Evolutionary conservation across 1,140 invertebrate species (phyloP).

Genomic region (Brachionus calyciflorus): DNA sequence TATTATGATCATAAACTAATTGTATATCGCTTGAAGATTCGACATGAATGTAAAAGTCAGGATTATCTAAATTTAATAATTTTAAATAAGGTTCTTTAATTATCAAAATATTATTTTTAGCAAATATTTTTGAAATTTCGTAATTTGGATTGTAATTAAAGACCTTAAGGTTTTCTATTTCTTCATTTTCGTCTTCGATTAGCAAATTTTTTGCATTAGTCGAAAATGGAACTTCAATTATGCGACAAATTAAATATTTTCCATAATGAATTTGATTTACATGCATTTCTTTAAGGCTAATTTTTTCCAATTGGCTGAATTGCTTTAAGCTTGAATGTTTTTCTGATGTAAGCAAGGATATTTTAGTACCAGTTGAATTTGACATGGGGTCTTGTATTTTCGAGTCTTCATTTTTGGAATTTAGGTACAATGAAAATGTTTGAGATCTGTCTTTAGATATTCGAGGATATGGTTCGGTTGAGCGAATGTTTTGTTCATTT

Average conservation of each 20-base stretch:
- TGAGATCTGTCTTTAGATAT: no score
- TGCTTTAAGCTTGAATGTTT: background rate
- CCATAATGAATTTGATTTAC: background rate
- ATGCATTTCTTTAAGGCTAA: background rate
- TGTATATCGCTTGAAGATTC: background rate
- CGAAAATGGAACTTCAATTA: background rate
- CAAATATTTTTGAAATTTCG: background rate
- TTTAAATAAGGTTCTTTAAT: conserved; percentile 23
- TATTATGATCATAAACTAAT: background rate
- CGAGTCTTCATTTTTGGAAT: no score
- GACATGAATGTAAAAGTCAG: background rate
- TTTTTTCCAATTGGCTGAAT: background rate
- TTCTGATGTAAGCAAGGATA: no score
- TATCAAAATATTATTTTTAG: background rate
- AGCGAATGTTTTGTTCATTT: no score
- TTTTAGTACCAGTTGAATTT: no score
- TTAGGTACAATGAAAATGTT: background rate
- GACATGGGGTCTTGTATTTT: no score
- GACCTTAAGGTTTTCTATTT: background rate
- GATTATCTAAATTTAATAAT: background rate
- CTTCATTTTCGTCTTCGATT: background rate
- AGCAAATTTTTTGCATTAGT: background rate
- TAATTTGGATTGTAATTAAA: no score
- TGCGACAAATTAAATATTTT: background rate
- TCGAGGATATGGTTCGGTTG: no score